Evolutionary conservation across 2,113 vertebrate species (phyloP), one percentile per base, ranked within the genome.

Genomic region (Gallinago undulata): DNA sequence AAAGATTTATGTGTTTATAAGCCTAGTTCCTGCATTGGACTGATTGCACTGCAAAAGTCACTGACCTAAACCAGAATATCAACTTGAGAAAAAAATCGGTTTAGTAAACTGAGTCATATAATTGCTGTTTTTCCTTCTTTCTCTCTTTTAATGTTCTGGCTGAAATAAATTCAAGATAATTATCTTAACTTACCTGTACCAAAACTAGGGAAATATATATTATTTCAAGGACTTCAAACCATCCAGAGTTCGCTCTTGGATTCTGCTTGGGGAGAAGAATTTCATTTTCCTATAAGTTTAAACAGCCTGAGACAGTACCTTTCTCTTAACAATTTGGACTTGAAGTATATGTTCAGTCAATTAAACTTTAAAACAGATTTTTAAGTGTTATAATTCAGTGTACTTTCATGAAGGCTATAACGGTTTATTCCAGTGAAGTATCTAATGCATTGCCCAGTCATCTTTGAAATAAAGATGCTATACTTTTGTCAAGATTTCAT

Each of bases 1-100:
- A 90, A 72, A 43, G 70, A 77, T 27, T 39, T 45, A 5, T 17
- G 53, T 64, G 39, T 77, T 53, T 53, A 41, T 79, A 91, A 53
- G 55, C 72, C 57, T 84, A 13, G 21, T 86, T 95, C n/a, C 59
- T 70, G 41, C 79, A 97, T 86, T 96, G 88, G 89, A 92, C 25
- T 83, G 72, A 89, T 92, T 87, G 27, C 24, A 57, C 55, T 84
- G 64, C 48, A 81, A 48, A 92, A 73, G 67, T 96, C 27, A 28
- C 77, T 92, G 16, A 87, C 92, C 68, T 78, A 81, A 90, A 95
- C 45, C 69, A 76, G 55, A 93, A 55, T 43, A 68, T 57, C 30
- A 45, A 16, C 11, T 56, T 80, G 22, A 79, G 13, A 48, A 45
- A 77, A 64, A 82, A 48, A 67, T 22, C 7, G 31, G 11, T 66